Evolutionary conservation across 2,113 vertebrate species (phyloP), one percentile per base, ranked within the genome.

Genomic region (Festucalex cinctus): DNA sequence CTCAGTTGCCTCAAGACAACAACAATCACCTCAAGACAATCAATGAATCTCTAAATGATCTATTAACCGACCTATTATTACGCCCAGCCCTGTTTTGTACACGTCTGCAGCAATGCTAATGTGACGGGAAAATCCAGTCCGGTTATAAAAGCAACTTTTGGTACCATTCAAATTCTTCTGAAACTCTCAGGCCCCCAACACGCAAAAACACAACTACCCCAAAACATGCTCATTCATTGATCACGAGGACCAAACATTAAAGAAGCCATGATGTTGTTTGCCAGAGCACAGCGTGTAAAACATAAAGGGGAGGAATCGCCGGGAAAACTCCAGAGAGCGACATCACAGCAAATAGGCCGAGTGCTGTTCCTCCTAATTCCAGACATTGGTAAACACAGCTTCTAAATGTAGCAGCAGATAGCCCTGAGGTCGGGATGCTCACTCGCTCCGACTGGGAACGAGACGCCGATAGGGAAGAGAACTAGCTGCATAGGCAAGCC

Each of bases 321-420:
- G 22, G 48, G 24, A 53, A 75, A 77, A 78, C 56, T 56, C 74
- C 6, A 69, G 36, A 63, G 63, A 82, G 74, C 75, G 26, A 75
- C 61, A 64, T 44, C 57, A 71, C 62, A 71, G 67, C 64, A 78
- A 83, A 84, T 61, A 77, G 72, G 74, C 61, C 70, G 66, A 65
- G 74, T 74, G 61, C 44, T 53, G 71, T 57, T 73, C 61, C 60
- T 77, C 46, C 51, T 74, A 75, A 81, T 66, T 70, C 71, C 67
- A 75, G 70, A 62, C 66, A 28, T 63, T 20, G 70, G 66, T 85
- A 85, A 83, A 88, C 76, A 82, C 68, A 69, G 71, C 61, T 65
- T 79, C 83, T 85, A 79, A 86, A 88, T 81, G 83, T 69, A 75
- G 83, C 67, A 81, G 75, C 9, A 63, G 75, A 77, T 73, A 70